Evolutionary conservation across 2,797 vertebrate genomes (phyloP), one percentile per base, ranked within the genome.

Genomic region (Ctenopoma kingsleyae): DNA sequence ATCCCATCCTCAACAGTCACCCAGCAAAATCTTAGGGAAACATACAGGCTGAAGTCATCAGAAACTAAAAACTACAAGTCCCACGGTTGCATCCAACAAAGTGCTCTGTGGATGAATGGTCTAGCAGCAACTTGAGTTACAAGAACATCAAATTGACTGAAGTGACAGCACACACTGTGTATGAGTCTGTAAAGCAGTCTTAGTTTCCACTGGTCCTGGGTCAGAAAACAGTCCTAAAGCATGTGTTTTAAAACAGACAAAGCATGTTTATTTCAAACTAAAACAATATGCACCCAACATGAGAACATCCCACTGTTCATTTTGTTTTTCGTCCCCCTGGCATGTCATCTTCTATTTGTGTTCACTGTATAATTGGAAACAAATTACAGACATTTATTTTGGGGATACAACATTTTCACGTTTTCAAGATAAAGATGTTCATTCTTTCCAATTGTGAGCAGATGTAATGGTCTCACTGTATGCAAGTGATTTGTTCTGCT

Each of bases 241-340:
- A 96, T 80, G 80, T 95, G 95, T 96, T 96, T 95, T 96, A 94
- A 96, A 96, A 97, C 96, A 98, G 97, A 97, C 95, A 98, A 96
- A 97, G 87, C 89, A 97, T 96, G 95, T 99, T 99, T 99, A 99
- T 99, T 99, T 97, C 95, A 96, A 96, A 96, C 97, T 98, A 98
- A 97, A 98, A 97, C 96, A 99, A 94, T 95, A 95, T 95, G 95
- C 95, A 97, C 94, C 96, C 94, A 95, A 97, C 97, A 98, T 96
- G 94, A 96, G 94, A 80, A 84, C 63, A 87, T 87, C 75, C 77
- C 86, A 78, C 84, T 71, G 78, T 89, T 87, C 66, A 64, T 85
- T 84, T 90, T 89, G 69, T 89, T 89, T 76, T 87, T 77, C 77
- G 78, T 56, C 89, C 91, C 68, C 76, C 63, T 67, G 76, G 75